Evolutionary conservation across 2,888 invertebrate genomes (phyloP), one percentile per base, ranked within the genome.

Genomic region (Lordiphosa fenestrarum): DNA sequence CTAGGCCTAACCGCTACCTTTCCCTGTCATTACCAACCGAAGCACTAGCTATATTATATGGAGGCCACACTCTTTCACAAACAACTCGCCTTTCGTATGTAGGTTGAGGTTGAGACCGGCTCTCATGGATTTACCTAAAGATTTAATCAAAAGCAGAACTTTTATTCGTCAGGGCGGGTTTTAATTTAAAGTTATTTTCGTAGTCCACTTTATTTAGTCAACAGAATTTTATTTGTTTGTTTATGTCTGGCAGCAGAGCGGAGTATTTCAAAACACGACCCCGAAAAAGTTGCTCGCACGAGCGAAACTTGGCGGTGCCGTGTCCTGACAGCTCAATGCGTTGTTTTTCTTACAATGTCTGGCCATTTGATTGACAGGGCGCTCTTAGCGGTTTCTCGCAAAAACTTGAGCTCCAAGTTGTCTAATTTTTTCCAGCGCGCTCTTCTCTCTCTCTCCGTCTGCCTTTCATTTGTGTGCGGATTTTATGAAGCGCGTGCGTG

Each of bases 351-450:
- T 47, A 64, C 72, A 58, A 72, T 72, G 54, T 59, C 59, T 59
- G 57, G 30, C 13, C 61, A 59, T 46, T 75, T 74, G 73, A 74
- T 66, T 74, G 81, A 75, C 73, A 62, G 77, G 54, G 40, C 53
- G 76, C 77, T 75, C 73, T 72, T 66, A 69, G 81, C 62, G 62
- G 59, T 63, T 59, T 54, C 53, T 53, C 10, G 48, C 51, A 33
- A 37, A 38, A 44, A 21, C 12, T n/a, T 30, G 25, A 49, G 35
- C 7, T 39, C 3, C 12, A 7, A 25, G 9, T 30, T 30, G n/a
- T 48, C 19, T 19, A 19, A 19, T 19, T 19, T 19, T 19, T 19
- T 19, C 19, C 6, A 9, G 9, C 9, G 9, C 3, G 3, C 3
- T 30, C 9, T 9, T 35, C 47, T 53, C 47, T n/a, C 50, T 53